Conservation (phyloP, 1,140 invertebrate species). For the Scylla paramamosain region DNA sequence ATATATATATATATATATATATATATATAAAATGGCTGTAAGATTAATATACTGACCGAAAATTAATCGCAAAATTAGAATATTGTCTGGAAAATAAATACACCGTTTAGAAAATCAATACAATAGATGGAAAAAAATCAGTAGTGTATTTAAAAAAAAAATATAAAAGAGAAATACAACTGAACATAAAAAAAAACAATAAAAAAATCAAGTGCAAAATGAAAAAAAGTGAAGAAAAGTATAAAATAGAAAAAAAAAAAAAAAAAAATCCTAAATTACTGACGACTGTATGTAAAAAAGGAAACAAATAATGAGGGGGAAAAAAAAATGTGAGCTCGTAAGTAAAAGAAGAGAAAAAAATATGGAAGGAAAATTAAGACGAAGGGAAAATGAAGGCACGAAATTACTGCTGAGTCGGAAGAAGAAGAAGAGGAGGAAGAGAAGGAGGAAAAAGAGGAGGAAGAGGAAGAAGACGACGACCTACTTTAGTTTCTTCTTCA, state of each 20-base stretch:
- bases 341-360: background rate
- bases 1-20: too few species aligned
- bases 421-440: background rate
- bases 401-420: background rate
- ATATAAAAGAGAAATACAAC: too few species aligned
- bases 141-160: too few species aligned
- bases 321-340: background rate
- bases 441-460: background rate
- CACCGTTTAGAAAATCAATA: too few species aligned
- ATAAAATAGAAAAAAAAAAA: too few species aligned
- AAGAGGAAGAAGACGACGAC: background rate
- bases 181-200: background rate
- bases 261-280: too few species aligned
- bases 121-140: too few species aligned
- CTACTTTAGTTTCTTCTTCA: background rate
- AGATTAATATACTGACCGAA: too few species aligned
- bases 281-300: background rate
- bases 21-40: too few species aligned
- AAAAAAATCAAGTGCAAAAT: background rate
- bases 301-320: background rate
- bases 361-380: background rate
- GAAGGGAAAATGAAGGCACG: background rate
- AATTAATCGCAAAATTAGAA: too few species aligned
- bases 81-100: too few species aligned
- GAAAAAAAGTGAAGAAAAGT: background rate